Conservation (phyloP, 2,888 invertebrate species). For the Pocota personata region DNA sequence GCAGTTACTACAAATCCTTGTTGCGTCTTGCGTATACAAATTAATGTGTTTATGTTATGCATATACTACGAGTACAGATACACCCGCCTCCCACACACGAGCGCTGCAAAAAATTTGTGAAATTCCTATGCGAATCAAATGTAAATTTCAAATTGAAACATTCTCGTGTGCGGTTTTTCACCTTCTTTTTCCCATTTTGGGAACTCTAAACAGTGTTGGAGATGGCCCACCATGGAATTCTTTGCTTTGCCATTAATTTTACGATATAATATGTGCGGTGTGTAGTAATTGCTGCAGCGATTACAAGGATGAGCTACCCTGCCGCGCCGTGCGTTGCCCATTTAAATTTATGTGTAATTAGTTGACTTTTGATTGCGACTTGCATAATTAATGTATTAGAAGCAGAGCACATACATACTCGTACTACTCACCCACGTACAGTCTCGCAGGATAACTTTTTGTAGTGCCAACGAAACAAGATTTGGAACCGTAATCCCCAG, state of each 20-base stretch:
- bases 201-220: not conserved
- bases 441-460: not conserved
- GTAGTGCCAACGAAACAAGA: not conserved
- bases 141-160: slow-evolving; percentile 66
- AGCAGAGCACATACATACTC: not conserved
- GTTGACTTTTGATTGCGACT: slow-evolving; percentile 61
- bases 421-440: not conserved
- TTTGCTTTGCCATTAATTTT: slow-evolving; percentile 51
- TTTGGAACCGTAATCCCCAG: not conserved
- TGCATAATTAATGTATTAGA: slow-evolving; percentile 52
- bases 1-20: slow-evolving; percentile 48
- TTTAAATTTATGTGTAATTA: slow-evolving; percentile 54
- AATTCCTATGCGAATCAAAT: slow-evolving; percentile 58
- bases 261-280: slow-evolving; percentile 41
- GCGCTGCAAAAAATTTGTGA: slow-evolving; percentile 45
- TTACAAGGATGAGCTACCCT: slow-evolving; percentile 17
- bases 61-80: not conserved
- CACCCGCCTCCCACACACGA: not conserved
- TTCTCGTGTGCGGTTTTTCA: slow-evolving; percentile 49
- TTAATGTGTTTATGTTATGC: slow-evolving; percentile 5
- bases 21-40: slow-evolving; percentile 28
- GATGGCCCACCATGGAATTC: slow-evolving; percentile 31
- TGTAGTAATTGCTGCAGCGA: slow-evolving; percentile 56
- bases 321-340: not conserved
- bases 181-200: not conserved